Percentiles rank a stretch among this genome's conserved stretches.
phyloP scores from a whole-genome alignment of 2,113 vertebrate genomes.

The Prunella fulvescens region DNA sequence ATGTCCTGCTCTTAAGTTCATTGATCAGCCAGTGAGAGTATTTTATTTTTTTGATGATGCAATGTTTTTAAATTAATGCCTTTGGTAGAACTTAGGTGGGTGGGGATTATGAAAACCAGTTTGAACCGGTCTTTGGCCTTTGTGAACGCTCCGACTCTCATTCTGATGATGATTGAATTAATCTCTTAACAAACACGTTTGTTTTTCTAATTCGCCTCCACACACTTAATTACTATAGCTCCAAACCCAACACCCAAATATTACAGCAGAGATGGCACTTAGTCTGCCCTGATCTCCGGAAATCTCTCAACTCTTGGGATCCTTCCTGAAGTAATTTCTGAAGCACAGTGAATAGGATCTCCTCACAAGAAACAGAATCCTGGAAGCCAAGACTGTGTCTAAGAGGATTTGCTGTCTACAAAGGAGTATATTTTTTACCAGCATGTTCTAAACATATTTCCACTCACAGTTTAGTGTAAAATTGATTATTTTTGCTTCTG shows the following conservation, averaged over 20 bases:
- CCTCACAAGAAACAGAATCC: background rate
- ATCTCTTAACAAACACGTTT: conserved; percentile 66
- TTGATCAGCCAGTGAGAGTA: conserved; percentile 58
- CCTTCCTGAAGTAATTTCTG: background rate
- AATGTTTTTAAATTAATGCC: conserved; percentile 45
- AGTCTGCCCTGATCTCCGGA: background rate
- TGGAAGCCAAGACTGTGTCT: background rate
- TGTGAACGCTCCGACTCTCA: conserved; percentile 29
- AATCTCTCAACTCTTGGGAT: background rate
- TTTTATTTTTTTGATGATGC: conserved; percentile 19
- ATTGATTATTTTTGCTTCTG: background rate
- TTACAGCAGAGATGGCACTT: conserved; percentile 9
- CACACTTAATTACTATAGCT: conserved; percentile 44
- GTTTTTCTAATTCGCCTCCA: conserved; percentile 63
- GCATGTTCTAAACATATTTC: background rate
- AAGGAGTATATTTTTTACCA: background rate
- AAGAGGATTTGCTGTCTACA: background rate
- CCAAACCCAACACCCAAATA: conserved; percentile 41
- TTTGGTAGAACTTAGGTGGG: conserved; percentile 47
- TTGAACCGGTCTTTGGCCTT: conserved; percentile 38
- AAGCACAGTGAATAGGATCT: background rate
- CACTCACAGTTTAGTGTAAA: background rate
- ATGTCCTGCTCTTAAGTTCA: conserved; percentile 39
- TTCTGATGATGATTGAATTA: conserved; percentile 55
- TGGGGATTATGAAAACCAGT: conserved; percentile 56